Evolutionary conservation across 2,113 vertebrate species (phyloP).

Genomic region (Lagopus muta): DNA sequence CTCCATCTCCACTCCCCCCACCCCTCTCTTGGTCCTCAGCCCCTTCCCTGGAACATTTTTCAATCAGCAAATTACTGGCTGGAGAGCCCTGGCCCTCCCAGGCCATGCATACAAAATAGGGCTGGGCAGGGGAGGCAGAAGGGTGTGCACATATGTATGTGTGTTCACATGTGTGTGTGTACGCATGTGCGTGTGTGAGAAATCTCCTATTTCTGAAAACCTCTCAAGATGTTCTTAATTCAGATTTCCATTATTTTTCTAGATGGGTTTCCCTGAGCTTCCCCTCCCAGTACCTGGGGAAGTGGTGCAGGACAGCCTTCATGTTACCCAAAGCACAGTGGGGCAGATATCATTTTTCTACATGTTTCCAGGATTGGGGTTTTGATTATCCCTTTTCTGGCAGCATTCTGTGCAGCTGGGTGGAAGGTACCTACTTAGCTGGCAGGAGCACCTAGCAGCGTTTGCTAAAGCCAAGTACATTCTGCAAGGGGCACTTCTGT

Average conservation of each 20-base stretch:
- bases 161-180: rapidly evolving
- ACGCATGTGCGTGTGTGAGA: not conserved
- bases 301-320: not conserved
- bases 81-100: slow-evolving; percentile 52
- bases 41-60: slow-evolving; percentile 39
- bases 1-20: not conserved
- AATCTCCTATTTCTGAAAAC: not conserved
- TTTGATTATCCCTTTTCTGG: not conserved
- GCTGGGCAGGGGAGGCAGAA: not conserved
- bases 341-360: not conserved
- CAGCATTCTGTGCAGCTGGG: not conserved
- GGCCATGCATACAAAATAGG: slow-evolving; percentile 39
- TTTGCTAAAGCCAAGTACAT: not conserved
- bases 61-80: slow-evolving; percentile 36
- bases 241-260: not conserved
- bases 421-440: not conserved
- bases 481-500: not conserved
- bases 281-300: not conserved
- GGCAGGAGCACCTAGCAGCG: too few species aligned
- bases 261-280: not conserved
- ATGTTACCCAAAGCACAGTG: not conserved
- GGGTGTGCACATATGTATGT: too few species aligned
- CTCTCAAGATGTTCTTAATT: not conserved
- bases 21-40: not conserved
- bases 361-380: not conserved